Conservation (phyloP, 2,888 invertebrate genomes). For the Anorthoa munda region DNA sequence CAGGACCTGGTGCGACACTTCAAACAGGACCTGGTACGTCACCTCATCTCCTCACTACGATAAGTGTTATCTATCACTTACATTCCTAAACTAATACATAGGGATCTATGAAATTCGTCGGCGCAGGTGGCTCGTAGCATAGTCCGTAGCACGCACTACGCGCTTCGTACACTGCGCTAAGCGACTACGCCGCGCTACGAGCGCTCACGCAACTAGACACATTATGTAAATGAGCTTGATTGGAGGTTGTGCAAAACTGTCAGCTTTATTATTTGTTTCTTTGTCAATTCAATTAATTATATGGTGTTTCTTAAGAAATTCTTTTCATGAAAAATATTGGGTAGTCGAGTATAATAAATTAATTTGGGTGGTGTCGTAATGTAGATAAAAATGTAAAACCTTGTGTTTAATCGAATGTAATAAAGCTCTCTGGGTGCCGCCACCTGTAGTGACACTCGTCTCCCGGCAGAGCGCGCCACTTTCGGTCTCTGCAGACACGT, state of each 20-base stretch:
- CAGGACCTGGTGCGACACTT: background rate
- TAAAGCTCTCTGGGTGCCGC: background rate
- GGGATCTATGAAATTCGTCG: background rate
- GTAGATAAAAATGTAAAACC: constrained; percentile 15
- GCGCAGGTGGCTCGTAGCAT: constrained; percentile 17
- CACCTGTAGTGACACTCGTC: background rate
- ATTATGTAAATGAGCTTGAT: constrained; percentile 43
- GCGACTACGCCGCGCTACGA: constrained; percentile 27
- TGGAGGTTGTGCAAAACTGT: constrained; percentile 28
- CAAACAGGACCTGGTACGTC: constrained; percentile 37
- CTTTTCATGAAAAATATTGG: constrained; percentile 11
- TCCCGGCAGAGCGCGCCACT: background rate
- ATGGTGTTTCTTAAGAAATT: constrained; percentile 35
- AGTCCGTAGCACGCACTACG: constrained; percentile 30
- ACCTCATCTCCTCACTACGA: background rate
- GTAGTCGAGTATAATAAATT: constrained; percentile 26
- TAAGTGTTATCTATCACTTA: background rate
- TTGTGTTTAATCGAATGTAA: constrained; percentile 12
- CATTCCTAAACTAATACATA: background rate
- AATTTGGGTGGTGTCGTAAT: constrained; percentile 28
- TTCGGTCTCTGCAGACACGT: constrained; percentile 5
- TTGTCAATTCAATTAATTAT: constrained; percentile 46
- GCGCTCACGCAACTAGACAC: constrained; percentile 21
- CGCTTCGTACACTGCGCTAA: background rate
- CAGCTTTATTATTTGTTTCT: constrained; percentile 30